These are phyloP conservation scores for Halocaridina rubra DNA, from an alignment of 2,888 invertebrate genomes.

Conservation along the genomic window DNA sequence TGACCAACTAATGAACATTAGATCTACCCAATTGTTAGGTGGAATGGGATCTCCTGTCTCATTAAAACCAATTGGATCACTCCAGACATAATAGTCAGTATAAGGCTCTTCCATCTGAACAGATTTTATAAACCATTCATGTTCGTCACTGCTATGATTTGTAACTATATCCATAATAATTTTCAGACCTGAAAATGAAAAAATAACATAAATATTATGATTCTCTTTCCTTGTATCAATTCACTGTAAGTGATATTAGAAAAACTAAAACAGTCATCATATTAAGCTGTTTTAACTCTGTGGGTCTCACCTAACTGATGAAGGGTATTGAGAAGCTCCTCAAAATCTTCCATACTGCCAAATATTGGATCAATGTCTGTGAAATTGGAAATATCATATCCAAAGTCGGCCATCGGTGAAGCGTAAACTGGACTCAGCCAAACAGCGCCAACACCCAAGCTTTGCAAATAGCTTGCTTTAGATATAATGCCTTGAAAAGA, in stretches of 20 bases:
- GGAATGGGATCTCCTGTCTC: constrained; percentile 65
- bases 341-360: constrained; percentile 80
- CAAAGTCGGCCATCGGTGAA: constrained; percentile 87
- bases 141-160: constrained; percentile 79
- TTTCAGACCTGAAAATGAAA: constrained; percentile 72
- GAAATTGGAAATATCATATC: constrained; percentile 87
- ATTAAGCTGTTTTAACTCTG: too few relatives aligned
- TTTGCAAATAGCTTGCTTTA: constrained; percentile 74
- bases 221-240: too few relatives aligned
- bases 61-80: constrained; percentile 67
- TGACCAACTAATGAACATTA: too few relatives aligned
- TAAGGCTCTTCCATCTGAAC: constrained; percentile 74
- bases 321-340: too few relatives aligned
- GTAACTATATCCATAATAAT: constrained; percentile 82
- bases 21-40: constrained; percentile 79
- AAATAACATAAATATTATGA: too few relatives aligned
- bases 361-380: constrained; percentile 78
- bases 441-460: constrained; percentile 79
- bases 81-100: constrained; percentile 85
- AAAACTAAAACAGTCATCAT: too few relatives aligned
- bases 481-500: too few relatives aligned
- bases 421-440: constrained; percentile 88
- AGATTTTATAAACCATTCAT: constrained; percentile 80
- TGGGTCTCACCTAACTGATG: too few relatives aligned
- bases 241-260: too few relatives aligned